Base-by-base conservation (phyloP, 2,888 invertebrate species). In the Acronicta aceris region DNA sequence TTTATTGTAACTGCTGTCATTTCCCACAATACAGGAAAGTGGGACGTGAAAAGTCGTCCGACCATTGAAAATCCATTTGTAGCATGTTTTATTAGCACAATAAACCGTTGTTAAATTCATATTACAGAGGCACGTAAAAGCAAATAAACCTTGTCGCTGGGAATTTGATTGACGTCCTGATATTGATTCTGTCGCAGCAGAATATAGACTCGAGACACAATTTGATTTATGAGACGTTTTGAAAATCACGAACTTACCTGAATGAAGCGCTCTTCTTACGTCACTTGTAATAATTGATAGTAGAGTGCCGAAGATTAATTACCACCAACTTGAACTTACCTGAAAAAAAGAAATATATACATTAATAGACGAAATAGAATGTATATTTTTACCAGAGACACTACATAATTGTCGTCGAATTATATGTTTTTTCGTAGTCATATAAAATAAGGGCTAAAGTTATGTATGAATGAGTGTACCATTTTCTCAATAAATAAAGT, bases 261-360 rank as follows among this genome's bases (percentile, higher is more conserved):
- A 61, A 47, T 43, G 59, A 64, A 65, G 61, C 43, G 48, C 57
- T 43, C 53, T 65, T 67, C 55, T 66, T 54, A 60, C 62, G 56
- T 63, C 74, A 43, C 43, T 9, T 55, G 68, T 56, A 62, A 66
- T 72, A 75, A 76, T 70, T 74, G 53, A 75, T 71, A 58, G 49
- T 48, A 59, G 60, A 63, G 40, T 51, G 42, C 60, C 45, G 74
- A 67, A 65, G 78, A 77, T 74, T 72, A 70, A 73, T 69, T 65
- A 62, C 53, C 41, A 40, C 46, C 41, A 58, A 63, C 57, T 65
- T 58, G 62, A 57, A 82, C 83, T 83, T 81, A 83, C 83, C 83
- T 83, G 79, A 36, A 81, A 83, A 30, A 66, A 77, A 74, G 53
- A 70, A 69, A 65, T 54, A 48, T 42, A 71, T 62, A 71, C 60